Percentiles rank a stretch among this genome's conserved stretches.
phyloP scores from a whole-genome alignment of 2,797 vertebrate genomes.

The Xiphophorus birchmanni region DNA sequence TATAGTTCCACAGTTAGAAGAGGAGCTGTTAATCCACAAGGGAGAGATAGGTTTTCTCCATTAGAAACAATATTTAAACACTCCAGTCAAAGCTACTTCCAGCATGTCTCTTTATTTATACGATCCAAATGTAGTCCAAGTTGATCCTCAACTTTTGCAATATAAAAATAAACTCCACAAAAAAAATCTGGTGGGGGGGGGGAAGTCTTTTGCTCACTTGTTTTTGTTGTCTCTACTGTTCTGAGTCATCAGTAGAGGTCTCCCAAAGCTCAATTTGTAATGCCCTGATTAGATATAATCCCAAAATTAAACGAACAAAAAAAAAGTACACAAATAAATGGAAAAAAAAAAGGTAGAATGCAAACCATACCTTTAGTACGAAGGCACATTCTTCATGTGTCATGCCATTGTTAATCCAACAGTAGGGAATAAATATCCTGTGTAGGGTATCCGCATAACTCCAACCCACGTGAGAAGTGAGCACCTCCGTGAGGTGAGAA shows the following conservation, averaged over 20 bases:
- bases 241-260: constrained; percentile 75
- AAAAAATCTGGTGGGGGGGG: constrained; percentile 52
- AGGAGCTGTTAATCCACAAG: constrained; percentile 78
- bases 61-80: constrained; percentile 20
- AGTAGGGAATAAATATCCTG: constrained; percentile 76
- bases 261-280: constrained; percentile 77
- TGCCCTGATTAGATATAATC: constrained; percentile 80
- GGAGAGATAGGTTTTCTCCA: constrained; percentile 66
- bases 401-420: constrained; percentile 81
- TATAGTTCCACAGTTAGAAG: constrained; percentile 74
- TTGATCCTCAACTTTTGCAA: constrained; percentile 42
- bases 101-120: constrained; percentile 68
- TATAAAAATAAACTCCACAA: constrained; percentile 76
- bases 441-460: constrained; percentile 80
- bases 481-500: constrained; percentile 65
- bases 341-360: constrained; percentile 52
- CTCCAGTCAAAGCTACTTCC: constrained; percentile 67
- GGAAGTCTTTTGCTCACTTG: constrained; percentile 78
- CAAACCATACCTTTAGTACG: constrained; percentile 75
- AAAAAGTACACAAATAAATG: constrained; percentile 36
- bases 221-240: constrained; percentile 74
- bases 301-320: constrained; percentile 68
- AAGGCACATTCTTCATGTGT: constrained; percentile 75
- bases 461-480: constrained; percentile 63
- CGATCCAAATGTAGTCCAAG: constrained; percentile 72